phyloP scores from a whole-genome alignment of 2,113 vertebrate genomes.

The Ursus arctos region DNA sequence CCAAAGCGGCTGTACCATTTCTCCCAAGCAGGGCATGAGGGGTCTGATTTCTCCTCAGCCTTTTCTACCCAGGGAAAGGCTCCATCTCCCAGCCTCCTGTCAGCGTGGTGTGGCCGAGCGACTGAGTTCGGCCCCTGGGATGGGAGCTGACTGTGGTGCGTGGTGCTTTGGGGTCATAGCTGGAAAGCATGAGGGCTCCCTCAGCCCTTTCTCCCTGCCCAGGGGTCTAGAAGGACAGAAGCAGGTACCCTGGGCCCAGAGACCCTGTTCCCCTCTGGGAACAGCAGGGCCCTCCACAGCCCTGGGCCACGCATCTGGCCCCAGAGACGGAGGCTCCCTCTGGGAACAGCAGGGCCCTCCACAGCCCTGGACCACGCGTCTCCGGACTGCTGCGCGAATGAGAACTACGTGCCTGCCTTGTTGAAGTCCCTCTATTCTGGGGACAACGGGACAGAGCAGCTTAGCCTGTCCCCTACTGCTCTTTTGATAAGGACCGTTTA shows the following conservation, averaged over 20 bases:
- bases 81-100: neutral
- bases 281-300: too few relatives aligned
- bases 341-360: neutral
- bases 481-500: neutral
- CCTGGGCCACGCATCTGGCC: too few relatives aligned
- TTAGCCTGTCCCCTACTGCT: neutral
- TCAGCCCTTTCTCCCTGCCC: fast-evolving
- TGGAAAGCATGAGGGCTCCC: neutral
- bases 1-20: neutral
- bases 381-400: neutral
- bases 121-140: neutral
- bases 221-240: neutral
- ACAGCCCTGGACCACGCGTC: fast-evolving
- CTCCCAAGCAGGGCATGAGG: fast-evolving
- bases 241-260: neutral
- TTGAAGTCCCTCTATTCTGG: neutral
- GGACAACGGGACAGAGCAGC: neutral
- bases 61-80: neutral
- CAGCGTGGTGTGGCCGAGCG: neutral
- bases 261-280: too few relatives aligned
- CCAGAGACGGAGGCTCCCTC: neutral
- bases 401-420: fast-evolving
- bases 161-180: neutral
- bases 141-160: neutral
- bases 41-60: neutral